phyloP scores from a whole-genome alignment of 1,140 invertebrate species.

The Bombus confusus region DNA sequence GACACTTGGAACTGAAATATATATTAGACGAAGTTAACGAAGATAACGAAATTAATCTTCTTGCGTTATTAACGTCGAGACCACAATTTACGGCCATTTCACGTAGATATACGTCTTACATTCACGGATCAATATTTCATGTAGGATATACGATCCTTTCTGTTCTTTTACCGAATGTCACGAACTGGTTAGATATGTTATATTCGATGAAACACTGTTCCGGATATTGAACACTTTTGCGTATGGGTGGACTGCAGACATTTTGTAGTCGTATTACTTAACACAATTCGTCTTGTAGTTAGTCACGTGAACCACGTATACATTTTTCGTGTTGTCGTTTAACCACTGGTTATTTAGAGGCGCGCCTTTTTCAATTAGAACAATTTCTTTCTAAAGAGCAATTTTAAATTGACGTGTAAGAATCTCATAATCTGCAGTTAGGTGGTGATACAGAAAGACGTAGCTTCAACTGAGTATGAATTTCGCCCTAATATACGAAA shows the following conservation, averaged over 20 bases:
- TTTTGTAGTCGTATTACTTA: too few species aligned
- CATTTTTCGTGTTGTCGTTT: too few species aligned
- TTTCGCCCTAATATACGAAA: not conserved
- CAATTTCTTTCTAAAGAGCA: not conserved
- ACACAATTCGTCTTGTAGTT: too few species aligned
- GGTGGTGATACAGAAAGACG: too few species aligned
- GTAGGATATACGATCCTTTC: not conserved
- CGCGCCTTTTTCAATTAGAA: not conserved
- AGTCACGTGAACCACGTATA: too few species aligned
- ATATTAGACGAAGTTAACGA: not conserved
- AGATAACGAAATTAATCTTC: constrained; percentile 41
- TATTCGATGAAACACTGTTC: not conserved
- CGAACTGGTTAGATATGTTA: not conserved
- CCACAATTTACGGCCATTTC: constrained; percentile 17
- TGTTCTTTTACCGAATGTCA: not conserved
- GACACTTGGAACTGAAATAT: not conserved
- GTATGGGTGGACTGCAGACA: too few species aligned
- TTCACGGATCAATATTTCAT: constrained; percentile 36
- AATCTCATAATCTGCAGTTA: too few species aligned
- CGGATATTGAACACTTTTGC: not conserved
- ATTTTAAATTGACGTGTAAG: not conserved
- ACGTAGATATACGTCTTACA: constrained; percentile 18
- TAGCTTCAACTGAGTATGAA: not conserved
- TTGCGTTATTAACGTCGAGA: constrained; percentile 26
- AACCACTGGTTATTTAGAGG: not conserved